phyloP scores from a whole-genome alignment of 2,113 vertebrate genomes.

The Hirundichthys speculiger region DNA sequence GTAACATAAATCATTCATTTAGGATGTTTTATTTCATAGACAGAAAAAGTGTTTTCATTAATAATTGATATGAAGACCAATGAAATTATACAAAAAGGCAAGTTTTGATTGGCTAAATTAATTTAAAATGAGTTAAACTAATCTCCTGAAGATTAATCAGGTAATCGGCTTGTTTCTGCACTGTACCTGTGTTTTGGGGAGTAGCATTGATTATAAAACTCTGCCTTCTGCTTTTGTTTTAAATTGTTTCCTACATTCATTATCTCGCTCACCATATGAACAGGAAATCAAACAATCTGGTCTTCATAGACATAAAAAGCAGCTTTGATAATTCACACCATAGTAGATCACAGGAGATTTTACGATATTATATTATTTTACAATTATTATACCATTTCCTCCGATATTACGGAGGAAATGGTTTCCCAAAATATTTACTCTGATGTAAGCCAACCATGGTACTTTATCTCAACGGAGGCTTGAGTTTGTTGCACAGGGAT shows the following conservation, averaged over 20 bases:
- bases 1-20: no score
- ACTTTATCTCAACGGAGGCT: neutral
- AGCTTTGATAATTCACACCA: neutral
- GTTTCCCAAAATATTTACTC: neutral
- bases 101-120: no score
- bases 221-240: neutral
- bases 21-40: no score
- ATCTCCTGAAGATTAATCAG: neutral
- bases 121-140: no score
- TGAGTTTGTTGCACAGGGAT: neutral
- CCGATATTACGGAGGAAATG: neutral
- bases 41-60: no score
- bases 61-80: no score
- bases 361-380: no score
- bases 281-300: neutral
- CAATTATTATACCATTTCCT: no score
- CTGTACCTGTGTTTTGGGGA: neutral
- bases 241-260: neutral
- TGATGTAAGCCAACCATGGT: neutral
- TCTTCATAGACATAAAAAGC: neutral
- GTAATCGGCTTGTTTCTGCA: neutral
- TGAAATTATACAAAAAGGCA: no score
- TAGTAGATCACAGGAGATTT: neutral
- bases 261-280: neutral
- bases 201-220: constrained; percentile 13